These are phyloP conservation scores for Nephrotoma flavescens DNA, from an alignment of 2,888 invertebrate species.

Conservation along the genomic window DNA sequence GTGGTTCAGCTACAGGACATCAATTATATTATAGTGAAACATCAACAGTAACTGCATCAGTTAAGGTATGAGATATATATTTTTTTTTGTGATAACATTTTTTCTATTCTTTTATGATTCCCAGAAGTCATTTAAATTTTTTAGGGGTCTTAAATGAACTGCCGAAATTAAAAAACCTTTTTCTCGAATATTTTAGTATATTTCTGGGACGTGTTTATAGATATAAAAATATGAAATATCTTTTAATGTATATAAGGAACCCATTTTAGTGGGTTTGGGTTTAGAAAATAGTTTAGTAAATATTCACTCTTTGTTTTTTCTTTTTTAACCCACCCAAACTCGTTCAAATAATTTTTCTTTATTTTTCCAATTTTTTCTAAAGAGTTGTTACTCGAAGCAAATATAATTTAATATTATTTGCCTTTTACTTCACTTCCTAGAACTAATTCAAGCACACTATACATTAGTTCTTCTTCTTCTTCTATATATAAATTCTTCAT, in stretches of 20 bases:
- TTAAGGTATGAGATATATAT: constrained; percentile 42
- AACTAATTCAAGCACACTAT: not conserved
- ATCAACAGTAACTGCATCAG: constrained; percentile 72
- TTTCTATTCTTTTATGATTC: not conserved
- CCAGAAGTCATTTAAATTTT: not conserved
- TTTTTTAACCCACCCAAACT: not conserved
- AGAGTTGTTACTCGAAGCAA: not conserved
- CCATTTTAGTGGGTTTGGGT: not conserved
- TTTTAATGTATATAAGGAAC: not conserved
- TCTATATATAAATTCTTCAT: not conserved
- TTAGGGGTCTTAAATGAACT: not conserved
- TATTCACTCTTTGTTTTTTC: not conserved
- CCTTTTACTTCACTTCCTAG: not conserved
- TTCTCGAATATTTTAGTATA: not conserved
- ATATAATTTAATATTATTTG: not conserved
- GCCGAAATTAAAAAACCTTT: not conserved
- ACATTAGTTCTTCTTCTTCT: not conserved
- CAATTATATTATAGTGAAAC: constrained; percentile 84
- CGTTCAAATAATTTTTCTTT: not conserved
- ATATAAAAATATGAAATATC: not conserved
- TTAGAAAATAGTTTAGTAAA: not conserved
- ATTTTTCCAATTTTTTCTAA: not conserved
- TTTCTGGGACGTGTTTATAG: not conserved
- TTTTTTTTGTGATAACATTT: not conserved
- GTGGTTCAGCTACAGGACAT: constrained; percentile 64